phyloP scores from a whole-genome alignment of 1,140 invertebrate genomes.

The Euglossa dilemma region DNA sequence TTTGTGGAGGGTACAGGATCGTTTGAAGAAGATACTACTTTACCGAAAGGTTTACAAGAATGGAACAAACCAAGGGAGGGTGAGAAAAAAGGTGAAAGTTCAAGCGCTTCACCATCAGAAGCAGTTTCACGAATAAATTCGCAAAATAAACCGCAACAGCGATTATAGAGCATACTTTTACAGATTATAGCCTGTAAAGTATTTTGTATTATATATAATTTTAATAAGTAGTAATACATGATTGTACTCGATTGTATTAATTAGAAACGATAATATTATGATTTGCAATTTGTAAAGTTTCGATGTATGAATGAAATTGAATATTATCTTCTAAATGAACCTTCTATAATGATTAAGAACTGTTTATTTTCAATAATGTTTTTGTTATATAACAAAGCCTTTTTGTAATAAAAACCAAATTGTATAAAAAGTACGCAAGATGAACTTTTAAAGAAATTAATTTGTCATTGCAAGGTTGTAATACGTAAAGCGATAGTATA shows the following conservation, averaged over 20 bases:
- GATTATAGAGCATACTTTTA: slow-evolving; percentile 70
- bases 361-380: neutral
- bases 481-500: neutral
- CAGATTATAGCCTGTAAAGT: slow-evolving; percentile 67
- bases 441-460: neutral
- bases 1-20: slow-evolving; percentile 99
- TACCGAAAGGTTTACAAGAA: slow-evolving; percentile 97
- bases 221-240: slow-evolving; percentile 40
- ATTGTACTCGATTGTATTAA: slow-evolving; percentile 48
- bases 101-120: slow-evolving; percentile 13
- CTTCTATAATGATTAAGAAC: neutral
- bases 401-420: neutral
- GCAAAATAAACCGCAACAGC: slow-evolving; percentile 67
- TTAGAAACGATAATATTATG: slow-evolving; percentile 8
- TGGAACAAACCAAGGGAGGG: slow-evolving; percentile 91
- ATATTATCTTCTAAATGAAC: neutral
- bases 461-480: neutral
- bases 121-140: slow-evolving; percentile 16
- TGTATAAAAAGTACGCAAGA: neutral
- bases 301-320: neutral
- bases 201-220: slow-evolving; percentile 77
- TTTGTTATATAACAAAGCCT: neutral
- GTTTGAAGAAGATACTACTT: slow-evolving; percentile 96
- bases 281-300: neutral
- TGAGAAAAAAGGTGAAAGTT: slow-evolving; percentile 19